Evolutionary conservation across 1,140 invertebrate genomes (phyloP).

Genomic region (Amphibalanus amphitrite): DNA sequence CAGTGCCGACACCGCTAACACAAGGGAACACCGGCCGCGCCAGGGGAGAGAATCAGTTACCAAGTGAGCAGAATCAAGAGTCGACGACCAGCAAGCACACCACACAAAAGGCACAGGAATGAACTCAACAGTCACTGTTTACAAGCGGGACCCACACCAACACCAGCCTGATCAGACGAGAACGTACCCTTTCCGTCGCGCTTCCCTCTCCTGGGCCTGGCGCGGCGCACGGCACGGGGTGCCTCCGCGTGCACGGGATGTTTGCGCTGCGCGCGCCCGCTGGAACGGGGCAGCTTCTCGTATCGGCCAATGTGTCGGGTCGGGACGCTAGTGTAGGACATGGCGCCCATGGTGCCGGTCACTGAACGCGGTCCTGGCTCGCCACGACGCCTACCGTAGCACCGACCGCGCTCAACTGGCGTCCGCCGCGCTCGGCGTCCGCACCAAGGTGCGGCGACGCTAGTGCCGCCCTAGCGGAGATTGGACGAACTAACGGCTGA

Average conservation of each 20-base stretch:
- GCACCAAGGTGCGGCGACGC: not conserved
- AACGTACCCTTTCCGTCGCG: not conserved
- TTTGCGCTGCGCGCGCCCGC: not conserved
- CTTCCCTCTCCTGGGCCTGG: not conserved
- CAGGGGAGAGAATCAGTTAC: no score
- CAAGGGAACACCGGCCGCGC: no score
- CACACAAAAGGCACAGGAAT: no score
- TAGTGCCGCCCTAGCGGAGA: not conserved
- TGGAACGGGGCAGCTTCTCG: not conserved
- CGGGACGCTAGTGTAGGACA: not conserved
- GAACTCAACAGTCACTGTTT: no score
- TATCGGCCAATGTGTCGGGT: not conserved
- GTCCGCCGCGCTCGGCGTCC: no score
- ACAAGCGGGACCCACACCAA: no score
- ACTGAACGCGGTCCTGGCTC: not conserved
- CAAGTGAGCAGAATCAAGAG: no score
- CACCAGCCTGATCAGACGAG: no score
- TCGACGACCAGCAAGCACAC: no score
- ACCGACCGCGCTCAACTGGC: not conserved
- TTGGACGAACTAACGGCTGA: not conserved
- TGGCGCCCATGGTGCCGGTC: not conserved
- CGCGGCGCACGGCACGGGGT: no score
- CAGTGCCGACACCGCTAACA: no score
- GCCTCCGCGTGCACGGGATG: not conserved
- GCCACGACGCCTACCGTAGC: not conserved